phyloP scores from a whole-genome alignment of 2,888 invertebrate species.

The Catocala nupta region DNA sequence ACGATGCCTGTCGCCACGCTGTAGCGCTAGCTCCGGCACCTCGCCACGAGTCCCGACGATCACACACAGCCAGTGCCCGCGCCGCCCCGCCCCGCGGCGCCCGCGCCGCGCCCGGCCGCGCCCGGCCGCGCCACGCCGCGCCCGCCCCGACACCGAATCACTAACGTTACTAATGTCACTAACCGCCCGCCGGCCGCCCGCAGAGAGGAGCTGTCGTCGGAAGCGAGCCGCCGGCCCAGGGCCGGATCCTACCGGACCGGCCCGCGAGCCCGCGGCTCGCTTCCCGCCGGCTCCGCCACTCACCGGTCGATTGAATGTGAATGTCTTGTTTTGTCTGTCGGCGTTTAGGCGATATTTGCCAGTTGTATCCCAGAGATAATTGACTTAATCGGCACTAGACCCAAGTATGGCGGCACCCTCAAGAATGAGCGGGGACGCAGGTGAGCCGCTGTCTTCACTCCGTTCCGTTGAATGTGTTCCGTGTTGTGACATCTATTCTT shows the following conservation, averaged over 20 bases:
- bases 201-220: conserved; percentile 49
- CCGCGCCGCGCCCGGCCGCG: conserved; percentile 43
- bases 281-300: conserved; percentile 46
- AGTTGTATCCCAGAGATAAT: conserved; percentile 99
- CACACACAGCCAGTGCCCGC: conserved; percentile 87
- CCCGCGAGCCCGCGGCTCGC: conserved; percentile 50
- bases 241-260: conserved; percentile 42
- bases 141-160: conserved; percentile 35
- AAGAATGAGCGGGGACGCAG: conserved; percentile 99
- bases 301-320: conserved; percentile 82
- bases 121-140: conserved; percentile 44
- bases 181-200: conserved; percentile 46
- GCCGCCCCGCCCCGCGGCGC: conserved; percentile 61
- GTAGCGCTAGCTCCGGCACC: conserved; percentile 88
- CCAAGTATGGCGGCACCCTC: conserved; percentile 99
- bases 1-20: conserved; percentile 88
- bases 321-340: conserved; percentile 89
- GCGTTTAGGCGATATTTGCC: conserved; percentile 99
- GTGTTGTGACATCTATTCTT: conserved; percentile 87
- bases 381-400: conserved; percentile 99
- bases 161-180: conserved; percentile 35
- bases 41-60: conserved; percentile 85
- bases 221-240: conserved; percentile 44
- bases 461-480: conserved; percentile 88
- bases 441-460: conserved; percentile 93